Percentiles rank a stretch among this genome's conserved stretches.
Conservation (phyloP, 2,113 vertebrate species). For the Cheilinus undulatus region DNA sequence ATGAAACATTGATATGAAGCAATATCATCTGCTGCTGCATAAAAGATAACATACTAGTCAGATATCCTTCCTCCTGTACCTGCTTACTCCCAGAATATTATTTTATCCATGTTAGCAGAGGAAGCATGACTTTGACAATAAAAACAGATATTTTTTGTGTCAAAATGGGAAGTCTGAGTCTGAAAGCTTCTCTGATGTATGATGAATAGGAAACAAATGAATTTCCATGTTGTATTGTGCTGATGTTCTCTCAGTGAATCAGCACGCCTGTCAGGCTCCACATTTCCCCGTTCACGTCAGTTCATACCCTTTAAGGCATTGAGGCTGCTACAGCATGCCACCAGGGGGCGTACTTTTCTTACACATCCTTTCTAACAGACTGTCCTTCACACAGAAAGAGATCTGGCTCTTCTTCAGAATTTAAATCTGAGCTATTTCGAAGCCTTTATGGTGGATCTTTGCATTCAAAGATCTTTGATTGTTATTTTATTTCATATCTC, state of each 20-base stretch:
- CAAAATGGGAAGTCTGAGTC: too few relatives aligned
- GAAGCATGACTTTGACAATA: background rate
- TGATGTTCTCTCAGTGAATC: constrained; percentile 42
- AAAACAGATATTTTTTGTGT: too few relatives aligned
- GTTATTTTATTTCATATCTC: background rate
- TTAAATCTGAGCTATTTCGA: constrained; percentile 7
- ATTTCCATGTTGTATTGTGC: constrained; percentile 20
- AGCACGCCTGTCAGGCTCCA: constrained; percentile 16
- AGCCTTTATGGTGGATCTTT: background rate
- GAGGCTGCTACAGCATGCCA: constrained; percentile 52
- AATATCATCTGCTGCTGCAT: constrained; percentile 23
- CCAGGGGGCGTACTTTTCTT: constrained; percentile 76
- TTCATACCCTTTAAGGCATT: background rate
- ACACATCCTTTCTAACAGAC: constrained; percentile 45
- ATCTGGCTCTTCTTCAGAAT: background rate
- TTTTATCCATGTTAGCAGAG: constrained; percentile 6
- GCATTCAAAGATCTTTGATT: background rate
- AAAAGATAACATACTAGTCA: constrained; percentile 6
- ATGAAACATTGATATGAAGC: constrained; percentile 27
- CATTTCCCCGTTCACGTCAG: constrained; percentile 14
- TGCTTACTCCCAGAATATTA: background rate
- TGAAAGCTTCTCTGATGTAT: constrained; percentile 5
- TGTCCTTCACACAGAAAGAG: constrained; percentile 33
- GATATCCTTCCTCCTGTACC: background rate
- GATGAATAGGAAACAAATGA: constrained; percentile 29